Percentiles rank a stretch among this genome's conserved stretches.
These are phyloP conservation scores for Alectoris magna DNA, from an alignment of 2,797 vertebrate genomes.

Conservation along the genomic window DNA sequence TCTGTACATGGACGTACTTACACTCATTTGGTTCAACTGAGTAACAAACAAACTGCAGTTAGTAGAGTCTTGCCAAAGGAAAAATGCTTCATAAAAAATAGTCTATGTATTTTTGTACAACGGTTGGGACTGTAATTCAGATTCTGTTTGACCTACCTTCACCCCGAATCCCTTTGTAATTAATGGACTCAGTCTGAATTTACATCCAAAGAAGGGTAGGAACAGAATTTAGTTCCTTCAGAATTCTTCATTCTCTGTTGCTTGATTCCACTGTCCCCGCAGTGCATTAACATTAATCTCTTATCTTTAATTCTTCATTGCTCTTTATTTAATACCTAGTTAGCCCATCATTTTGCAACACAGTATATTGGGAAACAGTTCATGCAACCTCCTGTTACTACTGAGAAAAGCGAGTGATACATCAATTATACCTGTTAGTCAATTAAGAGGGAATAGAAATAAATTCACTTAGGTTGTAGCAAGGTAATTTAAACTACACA, in stretches of 20 bases:
- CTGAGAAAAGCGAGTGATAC: conserved; percentile 20
- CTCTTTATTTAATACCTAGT: conserved; percentile 13
- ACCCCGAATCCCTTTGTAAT: background rate
- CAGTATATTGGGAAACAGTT: conserved; percentile 10
- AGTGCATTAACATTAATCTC: background rate
- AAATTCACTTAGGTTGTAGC: background rate
- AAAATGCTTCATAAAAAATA: background rate
- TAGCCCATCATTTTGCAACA: background rate
- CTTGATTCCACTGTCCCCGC: conserved; percentile 3
- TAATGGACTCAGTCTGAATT: background rate
- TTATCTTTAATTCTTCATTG: conserved; percentile 4
- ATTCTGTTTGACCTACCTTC: background rate
- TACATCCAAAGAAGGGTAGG: background rate
- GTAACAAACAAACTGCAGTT: background rate
- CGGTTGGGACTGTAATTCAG: background rate
- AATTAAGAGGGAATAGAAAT: background rate
- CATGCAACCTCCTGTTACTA: background rate
- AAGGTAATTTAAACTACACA: background rate
- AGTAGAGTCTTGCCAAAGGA: background rate
- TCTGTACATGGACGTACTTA: background rate
- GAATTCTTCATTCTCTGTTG: background rate
- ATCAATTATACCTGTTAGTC: background rate
- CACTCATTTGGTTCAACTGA: background rate
- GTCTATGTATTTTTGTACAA: background rate
- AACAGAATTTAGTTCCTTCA: background rate